These are phyloP conservation scores for Platysternon megacephalum DNA, from an alignment of 2,113 vertebrate species.

Conservation along the genomic window DNA sequence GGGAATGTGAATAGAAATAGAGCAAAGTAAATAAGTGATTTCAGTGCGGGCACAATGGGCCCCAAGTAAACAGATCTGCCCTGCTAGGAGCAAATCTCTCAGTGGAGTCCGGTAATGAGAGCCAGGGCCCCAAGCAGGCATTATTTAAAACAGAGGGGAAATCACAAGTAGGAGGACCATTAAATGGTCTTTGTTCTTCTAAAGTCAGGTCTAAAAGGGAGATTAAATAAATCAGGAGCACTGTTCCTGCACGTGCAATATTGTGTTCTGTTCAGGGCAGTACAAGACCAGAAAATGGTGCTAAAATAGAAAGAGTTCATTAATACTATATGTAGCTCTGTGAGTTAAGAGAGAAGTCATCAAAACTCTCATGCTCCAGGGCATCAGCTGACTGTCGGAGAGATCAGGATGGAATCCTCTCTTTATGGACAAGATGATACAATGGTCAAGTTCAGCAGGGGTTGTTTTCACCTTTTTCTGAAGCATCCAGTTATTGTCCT, in stretches of 20 bases:
- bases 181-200: not conserved
- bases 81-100: conserved; percentile 12
- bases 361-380: not conserved
- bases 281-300: not conserved
- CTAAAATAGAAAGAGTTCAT: not conserved
- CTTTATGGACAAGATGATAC: not conserved
- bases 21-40: too few species aligned
- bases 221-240: not conserved
- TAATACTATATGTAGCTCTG: not conserved
- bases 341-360: not conserved
- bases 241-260: not conserved
- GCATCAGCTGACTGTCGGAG: too few species aligned
- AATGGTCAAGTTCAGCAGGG: not conserved
- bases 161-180: not conserved
- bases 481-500: not conserved
- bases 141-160: not conserved
- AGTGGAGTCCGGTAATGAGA: not conserved
- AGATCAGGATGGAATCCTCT: too few species aligned
- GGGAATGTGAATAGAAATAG: too few species aligned
- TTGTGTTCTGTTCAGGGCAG: not conserved
- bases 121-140: not conserved
- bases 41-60: not conserved
- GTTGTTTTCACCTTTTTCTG: not conserved
- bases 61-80: not conserved
- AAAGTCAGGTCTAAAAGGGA: not conserved